These are phyloP conservation scores for Ips typographus DNA, from an alignment of 1,140 invertebrate species.

Conservation along the genomic window DNA sequence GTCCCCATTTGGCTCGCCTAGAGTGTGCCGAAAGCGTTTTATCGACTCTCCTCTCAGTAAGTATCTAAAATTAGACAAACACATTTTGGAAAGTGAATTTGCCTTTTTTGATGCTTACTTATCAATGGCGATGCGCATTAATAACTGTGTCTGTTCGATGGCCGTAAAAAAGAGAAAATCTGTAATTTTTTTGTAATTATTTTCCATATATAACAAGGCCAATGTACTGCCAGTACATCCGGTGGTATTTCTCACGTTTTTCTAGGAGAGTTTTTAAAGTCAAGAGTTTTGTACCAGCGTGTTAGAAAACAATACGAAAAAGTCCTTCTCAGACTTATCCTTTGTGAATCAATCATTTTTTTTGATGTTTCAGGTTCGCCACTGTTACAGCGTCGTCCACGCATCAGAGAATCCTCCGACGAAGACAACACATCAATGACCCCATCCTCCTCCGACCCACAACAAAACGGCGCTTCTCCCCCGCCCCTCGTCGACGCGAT, in stretches of 20 bases:
- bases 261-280: too few species aligned
- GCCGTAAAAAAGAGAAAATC: conserved; percentile 28
- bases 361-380: conserved; percentile 28
- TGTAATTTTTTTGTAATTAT: neutral
- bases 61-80: neutral
- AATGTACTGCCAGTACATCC: too few species aligned
- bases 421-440: conserved; percentile 51
- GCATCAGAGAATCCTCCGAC: conserved; percentile 56
- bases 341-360: neutral
- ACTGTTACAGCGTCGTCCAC: conserved; percentile 13
- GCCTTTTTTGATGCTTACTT: too few species aligned
- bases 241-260: too few species aligned
- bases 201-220: too few species aligned
- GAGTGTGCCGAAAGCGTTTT: conserved; percentile 55
- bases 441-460: conserved; percentile 27
- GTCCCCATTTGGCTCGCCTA: conserved; percentile 52
- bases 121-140: too few species aligned
- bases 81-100: too few species aligned
- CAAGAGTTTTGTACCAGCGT: too few species aligned
- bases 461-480: conserved; percentile 9
- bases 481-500: conserved; percentile 36
- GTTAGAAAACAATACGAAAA: too few species aligned
- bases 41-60: conserved; percentile 52
- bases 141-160: conserved; percentile 11
- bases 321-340: too few species aligned